phyloP scores from a whole-genome alignment of 2,113 vertebrate species.

The Sorex fumeus region DNA sequence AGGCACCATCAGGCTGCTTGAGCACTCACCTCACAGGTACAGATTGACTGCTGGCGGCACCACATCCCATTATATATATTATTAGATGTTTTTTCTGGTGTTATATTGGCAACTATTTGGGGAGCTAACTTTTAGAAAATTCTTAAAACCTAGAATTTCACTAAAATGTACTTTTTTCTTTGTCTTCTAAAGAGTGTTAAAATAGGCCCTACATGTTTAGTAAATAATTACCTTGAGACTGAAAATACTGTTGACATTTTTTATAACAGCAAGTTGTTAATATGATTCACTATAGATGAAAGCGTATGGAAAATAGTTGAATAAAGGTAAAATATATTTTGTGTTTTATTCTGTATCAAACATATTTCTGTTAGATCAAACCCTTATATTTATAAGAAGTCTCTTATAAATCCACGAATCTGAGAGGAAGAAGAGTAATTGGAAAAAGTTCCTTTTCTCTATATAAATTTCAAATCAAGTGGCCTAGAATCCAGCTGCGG shows the following conservation, averaged over 20 bases:
- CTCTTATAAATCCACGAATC: constrained; percentile 77
- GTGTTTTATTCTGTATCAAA: constrained; percentile 87
- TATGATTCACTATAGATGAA: constrained; percentile 86
- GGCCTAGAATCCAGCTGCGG: constrained; percentile 35
- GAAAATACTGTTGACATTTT: constrained; percentile 88
- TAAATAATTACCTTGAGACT: constrained; percentile 86
- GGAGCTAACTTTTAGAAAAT: constrained; percentile 57
- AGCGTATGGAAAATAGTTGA: constrained; percentile 84
- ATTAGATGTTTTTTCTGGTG: background rate
- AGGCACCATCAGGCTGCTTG: too few relatives aligned
- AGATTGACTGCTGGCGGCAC: too few relatives aligned
- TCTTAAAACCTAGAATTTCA: constrained; percentile 83
- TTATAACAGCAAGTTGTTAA: constrained; percentile 89
- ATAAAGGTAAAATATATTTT: constrained; percentile 86
- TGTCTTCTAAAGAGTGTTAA: constrained; percentile 83
- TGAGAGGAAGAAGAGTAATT: constrained; percentile 79
- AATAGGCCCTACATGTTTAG: constrained; percentile 83
- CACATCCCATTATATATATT: too few relatives aligned
- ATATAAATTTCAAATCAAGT: constrained; percentile 75
- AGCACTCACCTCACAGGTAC: too few relatives aligned
- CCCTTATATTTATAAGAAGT: constrained; percentile 65
- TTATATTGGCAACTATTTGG: constrained; percentile 23
- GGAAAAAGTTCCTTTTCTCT: constrained; percentile 77
- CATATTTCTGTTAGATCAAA: constrained; percentile 86
- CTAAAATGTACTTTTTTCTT: constrained; percentile 84